Percentiles rank a stretch among this genome's conserved stretches.
Conservation (phyloP, 2,888 invertebrate genomes). For the Patella pellucida region DNA sequence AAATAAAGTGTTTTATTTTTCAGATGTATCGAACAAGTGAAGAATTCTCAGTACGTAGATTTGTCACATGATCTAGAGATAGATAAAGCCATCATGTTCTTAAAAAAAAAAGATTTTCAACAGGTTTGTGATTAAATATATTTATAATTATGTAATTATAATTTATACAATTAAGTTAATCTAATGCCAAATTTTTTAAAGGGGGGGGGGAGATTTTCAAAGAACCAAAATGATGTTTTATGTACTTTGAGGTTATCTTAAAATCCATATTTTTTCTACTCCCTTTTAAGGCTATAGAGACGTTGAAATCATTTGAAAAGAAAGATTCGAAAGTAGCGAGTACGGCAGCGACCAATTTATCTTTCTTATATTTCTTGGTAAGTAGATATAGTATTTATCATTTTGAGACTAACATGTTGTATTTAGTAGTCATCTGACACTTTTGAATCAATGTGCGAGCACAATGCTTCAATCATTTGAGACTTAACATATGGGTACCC, state of each 20-base stretch:
- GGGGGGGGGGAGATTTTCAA: too few relatives aligned
- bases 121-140: constrained; percentile 53
- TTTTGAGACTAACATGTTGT: too few relatives aligned
- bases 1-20: constrained; percentile 34
- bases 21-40: constrained; percentile 96
- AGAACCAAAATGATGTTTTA: too few relatives aligned
- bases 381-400: constrained; percentile 49
- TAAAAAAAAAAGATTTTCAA: constrained; percentile 84
- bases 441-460: too few relatives aligned
- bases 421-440: too few relatives aligned
- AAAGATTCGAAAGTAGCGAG: constrained; percentile 85
- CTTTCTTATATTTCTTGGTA: constrained; percentile 86
- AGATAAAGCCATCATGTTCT: constrained; percentile 88
- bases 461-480: too few relatives aligned
- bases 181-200: too few relatives aligned
- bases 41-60: constrained; percentile 86
- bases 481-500: too few relatives aligned
- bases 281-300: constrained; percentile 81
- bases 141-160: not conserved
- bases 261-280: too few relatives aligned
- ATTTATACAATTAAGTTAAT: not conserved
- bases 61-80: constrained; percentile 91
- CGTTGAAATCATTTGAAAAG: constrained; percentile 87
- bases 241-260: too few relatives aligned
- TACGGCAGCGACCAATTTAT: constrained; percentile 87